Evolutionary conservation across 2,888 invertebrate species (phyloP).

Genomic region (Cheilosia impressa): DNA sequence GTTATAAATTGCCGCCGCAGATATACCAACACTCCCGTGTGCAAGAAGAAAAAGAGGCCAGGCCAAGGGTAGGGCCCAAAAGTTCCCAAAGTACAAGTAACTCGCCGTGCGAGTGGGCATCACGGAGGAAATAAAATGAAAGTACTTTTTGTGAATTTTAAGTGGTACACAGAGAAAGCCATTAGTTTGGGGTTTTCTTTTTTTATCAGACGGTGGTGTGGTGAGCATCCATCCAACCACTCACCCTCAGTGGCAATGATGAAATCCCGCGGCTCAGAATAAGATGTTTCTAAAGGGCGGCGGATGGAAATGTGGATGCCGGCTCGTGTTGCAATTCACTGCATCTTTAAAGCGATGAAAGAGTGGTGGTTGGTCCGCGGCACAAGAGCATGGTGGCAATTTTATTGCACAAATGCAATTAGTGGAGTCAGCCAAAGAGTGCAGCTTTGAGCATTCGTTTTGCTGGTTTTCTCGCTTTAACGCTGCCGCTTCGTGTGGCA

Average conservation of each 20-base stretch:
- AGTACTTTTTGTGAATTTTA: conserved; percentile 68
- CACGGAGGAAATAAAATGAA: conserved; percentile 42
- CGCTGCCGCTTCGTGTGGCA: conserved; percentile 24
- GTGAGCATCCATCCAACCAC: not conserved
- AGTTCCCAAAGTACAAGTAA: conserved; percentile 32
- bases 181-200: conserved; percentile 57
- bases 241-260: conserved; percentile 26
- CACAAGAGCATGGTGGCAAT: conserved; percentile 54
- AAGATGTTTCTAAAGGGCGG: conserved; percentile 38
- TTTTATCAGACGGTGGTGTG: not conserved
- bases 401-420: conserved; percentile 73
- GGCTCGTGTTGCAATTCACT: not conserved
- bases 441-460: conserved; percentile 37
- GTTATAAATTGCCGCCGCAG: conserved; percentile 49
- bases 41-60: not conserved
- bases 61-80: conserved; percentile 35
- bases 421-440: conserved; percentile 38
- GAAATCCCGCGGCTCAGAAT: conserved; percentile 17
- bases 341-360: conserved; percentile 43
- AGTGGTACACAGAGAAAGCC: conserved; percentile 57
- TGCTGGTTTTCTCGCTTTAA: conserved; percentile 43
- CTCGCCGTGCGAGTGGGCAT: not conserved
- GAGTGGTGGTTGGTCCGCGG: not conserved
- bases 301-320: conserved; percentile 24
- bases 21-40: not conserved